These are phyloP conservation scores for Gymnocypris eckloni DNA, from an alignment of 2,797 vertebrate genomes.

Conservation along the genomic window DNA sequence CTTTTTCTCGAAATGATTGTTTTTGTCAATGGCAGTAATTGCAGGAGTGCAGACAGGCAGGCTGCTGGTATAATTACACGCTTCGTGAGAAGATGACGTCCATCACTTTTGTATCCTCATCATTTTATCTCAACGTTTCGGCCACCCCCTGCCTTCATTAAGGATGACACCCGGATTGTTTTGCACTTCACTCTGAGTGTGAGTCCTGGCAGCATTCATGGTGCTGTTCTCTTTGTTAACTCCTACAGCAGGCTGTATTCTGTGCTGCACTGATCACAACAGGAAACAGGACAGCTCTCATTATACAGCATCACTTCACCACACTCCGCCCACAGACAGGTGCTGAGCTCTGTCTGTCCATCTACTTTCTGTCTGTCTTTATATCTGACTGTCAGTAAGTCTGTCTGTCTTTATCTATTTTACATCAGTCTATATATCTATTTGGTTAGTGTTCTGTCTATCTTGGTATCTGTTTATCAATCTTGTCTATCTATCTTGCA, in stretches of 20 bases:
- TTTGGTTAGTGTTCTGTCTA: too few species aligned
- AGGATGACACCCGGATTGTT: slow-evolving; percentile 25
- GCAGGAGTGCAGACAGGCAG: slow-evolving; percentile 22
- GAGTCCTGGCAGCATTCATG: slow-evolving; percentile 33
- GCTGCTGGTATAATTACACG: slow-evolving; percentile 37
- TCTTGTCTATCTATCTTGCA: too few species aligned
- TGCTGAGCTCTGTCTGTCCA: not conserved
- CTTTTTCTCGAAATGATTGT: slow-evolving; percentile 31
- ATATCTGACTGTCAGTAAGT: too few species aligned
- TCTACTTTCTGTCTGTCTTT: not conserved
- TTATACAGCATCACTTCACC: slow-evolving; percentile 43
- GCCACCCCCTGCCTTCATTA: slow-evolving; percentile 6
- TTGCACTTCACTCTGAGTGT: slow-evolving; percentile 36
- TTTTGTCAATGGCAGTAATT: slow-evolving; percentile 48
- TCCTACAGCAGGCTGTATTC: slow-evolving; percentile 24
- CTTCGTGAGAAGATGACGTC: slow-evolving; percentile 17
- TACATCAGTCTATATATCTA: too few species aligned
- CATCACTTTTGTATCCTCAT: slow-evolving; percentile 30
- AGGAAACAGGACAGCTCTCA: slow-evolving; percentile 64
- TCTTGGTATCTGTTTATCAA: too few species aligned
- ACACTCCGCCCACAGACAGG: slow-evolving; percentile 21
- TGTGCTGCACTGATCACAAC: slow-evolving; percentile 54
- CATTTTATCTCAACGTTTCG: not conserved
- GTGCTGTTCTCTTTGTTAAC: slow-evolving; percentile 25
- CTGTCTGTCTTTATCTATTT: too few species aligned